Evolutionary conservation across 2,797 vertebrate species (phyloP).

Genomic region (Gorsachius magnificus): DNA sequence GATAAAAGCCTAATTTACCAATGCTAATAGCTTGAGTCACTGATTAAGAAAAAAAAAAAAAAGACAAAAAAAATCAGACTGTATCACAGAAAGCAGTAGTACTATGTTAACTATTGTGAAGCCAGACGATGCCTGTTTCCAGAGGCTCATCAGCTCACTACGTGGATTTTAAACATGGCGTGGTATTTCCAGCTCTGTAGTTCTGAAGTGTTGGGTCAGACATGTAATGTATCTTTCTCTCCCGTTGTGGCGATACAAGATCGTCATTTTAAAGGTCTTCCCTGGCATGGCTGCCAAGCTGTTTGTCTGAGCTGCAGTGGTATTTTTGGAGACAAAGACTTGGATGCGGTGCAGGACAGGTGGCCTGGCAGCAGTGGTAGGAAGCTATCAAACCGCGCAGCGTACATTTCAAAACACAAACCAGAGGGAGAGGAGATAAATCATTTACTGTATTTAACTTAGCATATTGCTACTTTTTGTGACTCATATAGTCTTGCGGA

Average conservation of each 20-base stretch:
- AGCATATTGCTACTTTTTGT: slow-evolving; percentile 58
- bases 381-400: slow-evolving; percentile 60
- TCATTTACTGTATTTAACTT: slow-evolving; percentile 70
- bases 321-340: slow-evolving; percentile 73
- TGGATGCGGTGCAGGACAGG: slow-evolving; percentile 36
- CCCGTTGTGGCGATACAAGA: slow-evolving; percentile 7
- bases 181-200: background rate
- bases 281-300: slow-evolving; percentile 55
- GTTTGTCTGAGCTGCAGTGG: slow-evolving; percentile 57
- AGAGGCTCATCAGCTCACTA: background rate
- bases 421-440: slow-evolving; percentile 63
- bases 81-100: background rate
- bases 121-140: background rate
- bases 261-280: slow-evolving; percentile 53
- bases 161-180: background rate
- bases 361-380: slow-evolving; percentile 65
- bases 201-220: background rate
- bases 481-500: slow-evolving; percentile 53
- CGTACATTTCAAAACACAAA: slow-evolving; percentile 56
- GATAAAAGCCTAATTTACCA: background rate
- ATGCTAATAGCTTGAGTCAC: background rate
- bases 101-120: background rate
- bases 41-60: background rate
- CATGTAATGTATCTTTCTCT: slow-evolving; percentile 16
- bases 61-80: background rate